A percentile compares a stretch with the other conserved stretches of the same genome.
phyloP scores from a whole-genome alignment of 92 coral and sea anemone species.

The Desmophyllum pertusum region DNA sequence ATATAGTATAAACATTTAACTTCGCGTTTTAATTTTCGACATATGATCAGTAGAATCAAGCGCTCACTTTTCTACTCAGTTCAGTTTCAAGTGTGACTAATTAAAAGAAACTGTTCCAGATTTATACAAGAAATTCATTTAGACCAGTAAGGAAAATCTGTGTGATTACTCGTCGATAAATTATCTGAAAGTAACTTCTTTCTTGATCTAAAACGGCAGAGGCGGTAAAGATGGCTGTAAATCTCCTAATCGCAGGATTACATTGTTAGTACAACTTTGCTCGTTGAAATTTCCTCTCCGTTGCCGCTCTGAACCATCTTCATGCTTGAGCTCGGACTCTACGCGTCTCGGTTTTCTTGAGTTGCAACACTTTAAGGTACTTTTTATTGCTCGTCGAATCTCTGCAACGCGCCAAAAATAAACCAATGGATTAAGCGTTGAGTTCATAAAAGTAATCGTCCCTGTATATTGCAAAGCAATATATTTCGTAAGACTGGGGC shows the following conservation, averaged over 20 bases:
- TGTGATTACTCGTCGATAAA: not conserved
- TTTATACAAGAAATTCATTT: no score
- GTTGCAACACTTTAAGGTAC: not conserved
- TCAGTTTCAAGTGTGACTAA: no score
- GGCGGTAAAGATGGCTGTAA: no score
- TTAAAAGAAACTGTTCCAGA: no score
- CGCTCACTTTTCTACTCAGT: no score
- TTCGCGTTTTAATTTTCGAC: no score
- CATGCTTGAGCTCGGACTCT: not conserved
- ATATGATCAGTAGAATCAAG: no score
- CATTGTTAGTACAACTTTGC: no score
- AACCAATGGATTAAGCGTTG: constrained; percentile 38
- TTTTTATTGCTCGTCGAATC: constrained; percentile 28
- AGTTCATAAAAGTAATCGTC: constrained; percentile 33
- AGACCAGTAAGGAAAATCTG: not conserved
- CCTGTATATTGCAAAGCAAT: constrained; percentile 33
- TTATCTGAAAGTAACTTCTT: no score
- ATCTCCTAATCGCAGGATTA: no score
- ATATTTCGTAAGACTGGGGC: constrained; percentile 5
- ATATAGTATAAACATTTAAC: no score
- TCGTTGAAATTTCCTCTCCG: not conserved
- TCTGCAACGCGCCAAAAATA: constrained; percentile 43
- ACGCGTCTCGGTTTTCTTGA: not conserved
- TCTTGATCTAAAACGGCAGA: no score
- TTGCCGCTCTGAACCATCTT: not conserved